Evolutionary conservation across 2,113 vertebrate genomes (phyloP).

Genomic region (Apodemus sylvaticus): DNA sequence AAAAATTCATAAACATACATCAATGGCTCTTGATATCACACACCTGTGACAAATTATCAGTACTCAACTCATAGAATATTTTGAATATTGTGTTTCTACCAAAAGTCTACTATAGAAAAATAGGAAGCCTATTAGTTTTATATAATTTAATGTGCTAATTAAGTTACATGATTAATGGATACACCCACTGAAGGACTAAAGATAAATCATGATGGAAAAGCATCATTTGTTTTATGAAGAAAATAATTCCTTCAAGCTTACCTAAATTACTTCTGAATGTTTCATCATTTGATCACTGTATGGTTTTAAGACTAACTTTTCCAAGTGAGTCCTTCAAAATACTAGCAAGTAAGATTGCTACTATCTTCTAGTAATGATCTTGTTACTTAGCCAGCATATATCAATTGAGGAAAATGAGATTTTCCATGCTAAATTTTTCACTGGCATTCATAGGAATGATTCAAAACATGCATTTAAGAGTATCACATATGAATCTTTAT

Average conservation of each 20-base stretch:
- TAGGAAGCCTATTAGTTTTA: neutral
- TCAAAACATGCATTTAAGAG: neutral
- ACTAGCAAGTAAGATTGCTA: neutral
- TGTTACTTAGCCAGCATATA: neutral
- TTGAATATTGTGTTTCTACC: neutral
- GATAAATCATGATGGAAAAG: neutral
- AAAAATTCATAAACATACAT: neutral
- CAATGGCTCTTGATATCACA: neutral
- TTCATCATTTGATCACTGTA: neutral
- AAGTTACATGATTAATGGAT: neutral
- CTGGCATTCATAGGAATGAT: neutral
- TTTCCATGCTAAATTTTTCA: neutral
- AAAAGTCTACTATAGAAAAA: neutral
- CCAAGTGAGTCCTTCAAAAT: neutral
- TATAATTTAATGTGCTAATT: constrained; percentile 3
- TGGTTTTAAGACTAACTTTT: neutral
- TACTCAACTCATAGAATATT: neutral
- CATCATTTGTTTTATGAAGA: neutral
- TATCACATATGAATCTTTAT: neutral
- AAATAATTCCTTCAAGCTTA: neutral
- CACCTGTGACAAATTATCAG: neutral
- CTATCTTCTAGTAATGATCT: neutral
- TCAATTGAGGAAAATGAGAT: neutral
- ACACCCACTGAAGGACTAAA: neutral
- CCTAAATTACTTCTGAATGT: neutral